Conservation (phyloP, 1,140 invertebrate species). For the Aphidius ervi region DNA sequence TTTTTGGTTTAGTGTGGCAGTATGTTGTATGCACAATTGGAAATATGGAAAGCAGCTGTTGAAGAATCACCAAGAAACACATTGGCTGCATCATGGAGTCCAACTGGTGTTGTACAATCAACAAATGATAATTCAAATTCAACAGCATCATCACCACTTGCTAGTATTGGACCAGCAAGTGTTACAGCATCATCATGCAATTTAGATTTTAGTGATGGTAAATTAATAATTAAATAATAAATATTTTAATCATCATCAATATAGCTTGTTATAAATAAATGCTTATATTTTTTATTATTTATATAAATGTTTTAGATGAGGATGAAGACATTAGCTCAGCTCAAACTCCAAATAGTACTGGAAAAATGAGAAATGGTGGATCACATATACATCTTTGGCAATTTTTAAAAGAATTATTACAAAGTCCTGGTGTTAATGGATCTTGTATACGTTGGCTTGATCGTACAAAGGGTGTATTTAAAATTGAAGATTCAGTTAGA, state of each 20-base stretch:
- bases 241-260: too few relatives aligned
- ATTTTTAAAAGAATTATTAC: conserved; percentile 93
- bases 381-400: conserved; percentile 99
- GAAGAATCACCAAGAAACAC: conserved; percentile 52
- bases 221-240: conserved; percentile 18
- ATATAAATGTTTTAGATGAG: conserved; percentile 49
- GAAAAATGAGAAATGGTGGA: conserved; percentile 57
- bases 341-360: conserved; percentile 25
- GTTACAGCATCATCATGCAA: conserved; percentile 44
- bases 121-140: conserved; percentile 29
- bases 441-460: conserved; percentile 97
- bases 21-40: conserved; percentile 80
- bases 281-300: conserved; percentile 9
- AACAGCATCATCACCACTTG: conserved; percentile 32
- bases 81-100: conserved; percentile 46
- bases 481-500: conserved; percentile 96
- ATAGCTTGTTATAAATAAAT: too few relatives aligned
- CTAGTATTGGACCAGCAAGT: conserved; percentile 33
- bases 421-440: conserved; percentile 79
- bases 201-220: conserved; percentile 60
- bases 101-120: conserved; percentile 41
- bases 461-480: conserved; percentile 91
- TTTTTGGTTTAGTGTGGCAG: conserved; percentile 66
- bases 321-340: conserved; percentile 51
- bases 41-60: conserved; percentile 84